phyloP scores from a whole-genome alignment of 2,113 vertebrate species.

The Diphyllodes magnificus region DNA sequence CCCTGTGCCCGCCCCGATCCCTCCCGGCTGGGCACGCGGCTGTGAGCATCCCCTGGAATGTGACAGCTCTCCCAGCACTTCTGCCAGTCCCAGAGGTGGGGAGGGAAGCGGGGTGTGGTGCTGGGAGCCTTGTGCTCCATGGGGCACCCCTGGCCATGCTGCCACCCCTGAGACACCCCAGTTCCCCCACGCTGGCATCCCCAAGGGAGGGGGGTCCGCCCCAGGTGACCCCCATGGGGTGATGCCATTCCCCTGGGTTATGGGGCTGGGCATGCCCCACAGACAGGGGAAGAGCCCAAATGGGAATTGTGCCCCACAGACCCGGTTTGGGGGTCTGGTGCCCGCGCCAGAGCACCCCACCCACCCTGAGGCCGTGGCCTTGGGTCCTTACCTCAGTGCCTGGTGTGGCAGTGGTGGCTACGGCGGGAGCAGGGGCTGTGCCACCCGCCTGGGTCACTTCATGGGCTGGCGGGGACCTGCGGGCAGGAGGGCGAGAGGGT shows the following conservation, averaged over 20 bases:
- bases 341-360: rapidly evolving
- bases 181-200: neutral
- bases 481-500: neutral
- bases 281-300: rapidly evolving
- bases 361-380: rapidly evolving
- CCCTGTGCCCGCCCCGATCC: neutral
- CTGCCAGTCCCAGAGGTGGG: neutral
- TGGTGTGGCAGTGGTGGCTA: neutral
- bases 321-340: rapidly evolving
- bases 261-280: rapidly evolving
- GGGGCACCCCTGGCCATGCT: neutral
- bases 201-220: neutral
- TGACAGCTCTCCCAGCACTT: neutral
- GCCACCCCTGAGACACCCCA: neutral
- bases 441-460: conserved; percentile 74
- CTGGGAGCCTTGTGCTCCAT: neutral
- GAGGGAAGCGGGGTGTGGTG: neutral
- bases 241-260: rapidly evolving
- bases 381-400: conserved; percentile 1
- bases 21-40: rapidly evolving
- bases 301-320: neutral
- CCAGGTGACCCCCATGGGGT: rapidly evolving
- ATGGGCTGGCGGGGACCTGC: conserved; percentile 75
- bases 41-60: neutral
- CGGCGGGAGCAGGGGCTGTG: conserved; percentile 69